A percentile compares a stretch with the other conserved stretches of the same genome.
Evolutionary conservation across 2,113 vertebrate genomes (phyloP).

Genomic region (Ceuthmochares aereus): DNA sequence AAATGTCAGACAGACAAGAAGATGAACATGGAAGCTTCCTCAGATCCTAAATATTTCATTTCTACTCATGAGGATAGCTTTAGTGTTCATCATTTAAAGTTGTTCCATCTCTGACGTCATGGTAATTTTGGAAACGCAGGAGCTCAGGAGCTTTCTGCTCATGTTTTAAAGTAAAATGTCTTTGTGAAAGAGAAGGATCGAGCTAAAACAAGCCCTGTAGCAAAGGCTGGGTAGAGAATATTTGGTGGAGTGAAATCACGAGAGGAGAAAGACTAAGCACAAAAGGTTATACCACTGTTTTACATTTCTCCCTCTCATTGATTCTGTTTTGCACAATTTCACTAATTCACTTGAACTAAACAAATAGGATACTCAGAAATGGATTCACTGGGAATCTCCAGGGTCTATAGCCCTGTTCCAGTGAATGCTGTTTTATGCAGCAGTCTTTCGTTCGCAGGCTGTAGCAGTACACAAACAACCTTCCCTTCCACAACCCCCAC

Average conservation of each 20-base stretch:
- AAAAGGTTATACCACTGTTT: neutral
- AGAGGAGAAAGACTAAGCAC: neutral
- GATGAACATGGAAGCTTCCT: slow-evolving; percentile 18
- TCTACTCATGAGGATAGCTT: slow-evolving; percentile 29
- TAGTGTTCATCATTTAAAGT: slow-evolving; percentile 30
- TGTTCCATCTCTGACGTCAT: neutral
- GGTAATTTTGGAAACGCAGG: neutral
- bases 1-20: slow-evolving; percentile 9
- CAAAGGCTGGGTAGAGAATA: neutral
- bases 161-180: neutral
- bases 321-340: neutral
- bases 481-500: neutral
- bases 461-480: fast-evolving
- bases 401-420: neutral
- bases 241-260: neutral
- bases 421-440: neutral
- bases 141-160: neutral
- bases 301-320: neutral
- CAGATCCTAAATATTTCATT: slow-evolving; percentile 48
- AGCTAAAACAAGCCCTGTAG: neutral
- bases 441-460: fast-evolving
- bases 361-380: neutral
- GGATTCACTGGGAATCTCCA: neutral
- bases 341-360: neutral
- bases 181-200: neutral